These are phyloP conservation scores for Trissolcus brochymenae DNA, from an alignment of 2,888 invertebrate species.

Conservation along the genomic window DNA sequence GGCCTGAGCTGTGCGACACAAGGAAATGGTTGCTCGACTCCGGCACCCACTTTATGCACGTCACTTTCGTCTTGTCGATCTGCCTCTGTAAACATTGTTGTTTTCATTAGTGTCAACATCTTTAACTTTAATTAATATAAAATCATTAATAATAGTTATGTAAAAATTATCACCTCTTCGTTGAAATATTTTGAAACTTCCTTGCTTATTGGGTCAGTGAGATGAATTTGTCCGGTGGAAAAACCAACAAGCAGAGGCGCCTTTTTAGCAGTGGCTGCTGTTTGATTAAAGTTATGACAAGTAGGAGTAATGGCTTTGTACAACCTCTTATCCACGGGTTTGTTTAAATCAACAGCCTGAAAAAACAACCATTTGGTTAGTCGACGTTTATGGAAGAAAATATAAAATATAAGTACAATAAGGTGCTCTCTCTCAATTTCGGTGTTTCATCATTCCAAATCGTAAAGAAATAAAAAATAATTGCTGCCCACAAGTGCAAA, in stretches of 20 bases:
- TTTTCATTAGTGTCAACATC: background rate
- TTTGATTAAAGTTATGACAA: slow-evolving; percentile 97
- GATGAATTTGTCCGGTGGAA: slow-evolving; percentile 98
- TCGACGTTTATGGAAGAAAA: background rate
- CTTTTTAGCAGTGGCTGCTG: slow-evolving; percentile 88
- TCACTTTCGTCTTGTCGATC: slow-evolving; percentile 96
- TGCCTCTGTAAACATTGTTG: slow-evolving; percentile 80
- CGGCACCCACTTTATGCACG: slow-evolving; percentile 98
- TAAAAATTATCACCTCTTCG: slow-evolving; percentile 17
- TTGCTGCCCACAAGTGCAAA: too few species aligned
- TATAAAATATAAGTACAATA: too few species aligned
- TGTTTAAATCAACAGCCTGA: slow-evolving; percentile 95
- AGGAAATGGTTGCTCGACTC: slow-evolving; percentile 95
- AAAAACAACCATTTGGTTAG: slow-evolving; percentile 57
- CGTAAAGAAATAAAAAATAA: too few species aligned
- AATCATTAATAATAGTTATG: too few species aligned
- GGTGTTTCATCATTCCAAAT: too few species aligned
- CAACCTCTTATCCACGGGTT: slow-evolving; percentile 97
- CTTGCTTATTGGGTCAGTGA: slow-evolving; percentile 97
- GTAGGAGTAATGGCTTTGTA: slow-evolving; percentile 99
- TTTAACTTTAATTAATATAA: background rate
- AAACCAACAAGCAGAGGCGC: slow-evolving; percentile 96
- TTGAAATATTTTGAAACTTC: slow-evolving; percentile 82
- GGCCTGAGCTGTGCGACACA: slow-evolving; percentile 96
- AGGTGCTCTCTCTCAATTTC: too few species aligned